Evolutionary conservation across 2,888 invertebrate genomes (phyloP).

Genomic region (Chrysolina oricalcia): DNA sequence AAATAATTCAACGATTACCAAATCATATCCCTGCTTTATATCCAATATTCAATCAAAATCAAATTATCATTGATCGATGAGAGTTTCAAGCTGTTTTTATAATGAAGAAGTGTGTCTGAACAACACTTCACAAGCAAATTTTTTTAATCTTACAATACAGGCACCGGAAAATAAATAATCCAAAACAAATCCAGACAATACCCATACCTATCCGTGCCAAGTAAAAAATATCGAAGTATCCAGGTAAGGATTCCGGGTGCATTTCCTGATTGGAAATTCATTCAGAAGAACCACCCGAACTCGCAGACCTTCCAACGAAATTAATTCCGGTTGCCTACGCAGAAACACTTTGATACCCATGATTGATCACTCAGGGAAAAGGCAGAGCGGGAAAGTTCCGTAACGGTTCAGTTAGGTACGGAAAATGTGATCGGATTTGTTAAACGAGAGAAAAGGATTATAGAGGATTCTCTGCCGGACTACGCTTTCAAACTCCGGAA

Average conservation of each 20-base stretch:
- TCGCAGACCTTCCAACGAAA: background rate
- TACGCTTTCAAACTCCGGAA: conserved; percentile 60
- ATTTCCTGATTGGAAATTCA: background rate
- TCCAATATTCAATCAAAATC: no score
- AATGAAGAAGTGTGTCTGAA: no score
- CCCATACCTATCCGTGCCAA: no score
- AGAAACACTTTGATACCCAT: conserved; percentile 37
- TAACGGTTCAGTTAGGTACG: conserved; percentile 63
- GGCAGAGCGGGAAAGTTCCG: conserved; percentile 51
- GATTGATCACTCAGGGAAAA: conserved; percentile 37
- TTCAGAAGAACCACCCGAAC: background rate
- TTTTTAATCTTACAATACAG: no score
- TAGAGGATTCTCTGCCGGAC: conserved; percentile 63
- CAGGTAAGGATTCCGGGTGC: background rate
- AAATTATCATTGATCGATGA: no score
- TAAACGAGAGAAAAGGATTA: conserved; percentile 69
- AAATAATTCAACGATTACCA: no score
- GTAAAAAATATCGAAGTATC: background rate
- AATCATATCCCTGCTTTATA: no score
- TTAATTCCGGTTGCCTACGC: background rate
- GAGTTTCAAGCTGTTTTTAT: no score
- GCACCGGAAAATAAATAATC: no score
- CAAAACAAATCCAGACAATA: no score
- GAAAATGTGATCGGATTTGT: conserved; percentile 70
- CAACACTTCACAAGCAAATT: no score